A percentile compares a stretch with the other conserved stretches of the same genome.
phyloP scores from a whole-genome alignment of 64 coral and sea anemone species.

The Porites lutea region DNA sequence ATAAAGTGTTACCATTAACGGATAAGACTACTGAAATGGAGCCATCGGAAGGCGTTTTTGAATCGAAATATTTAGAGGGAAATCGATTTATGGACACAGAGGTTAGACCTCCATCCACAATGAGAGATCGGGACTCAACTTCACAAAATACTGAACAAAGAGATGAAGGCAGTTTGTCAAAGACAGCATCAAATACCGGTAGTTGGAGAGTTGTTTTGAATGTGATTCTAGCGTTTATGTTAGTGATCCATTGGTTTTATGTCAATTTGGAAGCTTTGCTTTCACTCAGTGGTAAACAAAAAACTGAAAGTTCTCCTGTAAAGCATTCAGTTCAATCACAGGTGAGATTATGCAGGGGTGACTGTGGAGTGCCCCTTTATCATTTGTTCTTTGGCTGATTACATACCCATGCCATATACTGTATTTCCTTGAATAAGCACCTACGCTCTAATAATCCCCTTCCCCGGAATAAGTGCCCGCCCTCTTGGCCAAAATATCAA shows the following conservation, averaged over 20 bases:
- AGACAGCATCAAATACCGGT: too few species aligned
- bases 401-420: too few species aligned
- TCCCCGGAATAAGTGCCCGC: too few species aligned
- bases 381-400: neutral
- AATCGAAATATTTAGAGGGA: neutral
- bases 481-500: too few species aligned
- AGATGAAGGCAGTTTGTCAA: neutral
- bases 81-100: neutral
- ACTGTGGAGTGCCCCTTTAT: neutral
- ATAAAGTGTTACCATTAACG: too few species aligned
- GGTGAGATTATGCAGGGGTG: neutral
- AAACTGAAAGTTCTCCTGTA: neutral
- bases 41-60: neutral
- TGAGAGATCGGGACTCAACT: neutral
- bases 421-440: too few species aligned
- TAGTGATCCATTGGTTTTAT: conserved; percentile 36
- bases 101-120: neutral
- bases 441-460: too few species aligned
- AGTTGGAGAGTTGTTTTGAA: conserved; percentile 30
- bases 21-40: neutral
- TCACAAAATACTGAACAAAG: neutral
- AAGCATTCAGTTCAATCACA: neutral
- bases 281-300: neutral
- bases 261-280: conserved; percentile 43
- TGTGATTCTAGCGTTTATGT: conserved; percentile 25